Evolutionary conservation across 2,888 invertebrate genomes (phyloP).

Genomic region (Dichetophora obliterata): DNA sequence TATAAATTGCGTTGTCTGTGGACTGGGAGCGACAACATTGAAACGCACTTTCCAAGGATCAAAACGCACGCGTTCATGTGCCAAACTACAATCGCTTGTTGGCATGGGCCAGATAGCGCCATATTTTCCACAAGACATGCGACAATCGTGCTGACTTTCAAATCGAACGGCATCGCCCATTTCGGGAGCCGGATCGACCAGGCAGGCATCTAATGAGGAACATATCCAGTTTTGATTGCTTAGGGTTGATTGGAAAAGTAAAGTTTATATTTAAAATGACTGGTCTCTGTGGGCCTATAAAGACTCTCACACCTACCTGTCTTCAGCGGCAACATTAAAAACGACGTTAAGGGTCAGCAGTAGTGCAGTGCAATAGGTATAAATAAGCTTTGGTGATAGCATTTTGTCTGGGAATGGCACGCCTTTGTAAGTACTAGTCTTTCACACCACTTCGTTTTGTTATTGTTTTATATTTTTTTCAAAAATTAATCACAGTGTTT

Average conservation of each 20-base stretch:
- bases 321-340: background rate
- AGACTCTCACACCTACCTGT: background rate
- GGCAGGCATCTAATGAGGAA: constrained; percentile 56
- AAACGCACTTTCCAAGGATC: constrained; percentile 73
- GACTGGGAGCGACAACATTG: constrained; percentile 71
- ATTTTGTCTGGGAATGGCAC: no score
- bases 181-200: constrained; percentile 51
- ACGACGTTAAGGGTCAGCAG: background rate
- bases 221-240: constrained; percentile 58
- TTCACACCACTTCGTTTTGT: no score
- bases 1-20: constrained; percentile 71
- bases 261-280: no score
- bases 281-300: background rate
- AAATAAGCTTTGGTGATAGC: background rate
- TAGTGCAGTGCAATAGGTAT: background rate
- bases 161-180: constrained; percentile 54
- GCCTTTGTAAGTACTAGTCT: no score
- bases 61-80: constrained; percentile 70
- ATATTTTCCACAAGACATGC: constrained; percentile 77
- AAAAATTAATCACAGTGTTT: no score
- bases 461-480: no score
- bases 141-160: constrained; percentile 75
- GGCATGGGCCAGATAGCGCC: constrained; percentile 82
- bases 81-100: constrained; percentile 70
- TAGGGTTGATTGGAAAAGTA: background rate